Evolutionary conservation across 1,140 invertebrate genomes (phyloP).

Genomic region (Bombus pyrosoma): DNA sequence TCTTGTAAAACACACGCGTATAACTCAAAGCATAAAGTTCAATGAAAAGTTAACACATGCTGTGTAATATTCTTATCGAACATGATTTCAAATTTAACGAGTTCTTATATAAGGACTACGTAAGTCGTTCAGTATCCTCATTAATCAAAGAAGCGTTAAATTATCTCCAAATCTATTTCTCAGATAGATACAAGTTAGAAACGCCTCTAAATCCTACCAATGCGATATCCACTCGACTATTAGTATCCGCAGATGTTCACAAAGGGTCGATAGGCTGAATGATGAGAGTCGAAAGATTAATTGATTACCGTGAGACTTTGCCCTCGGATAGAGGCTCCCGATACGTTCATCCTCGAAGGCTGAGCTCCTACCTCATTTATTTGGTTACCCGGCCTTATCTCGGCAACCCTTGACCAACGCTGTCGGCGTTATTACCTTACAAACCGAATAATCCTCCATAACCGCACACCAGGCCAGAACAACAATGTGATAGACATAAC

Average conservation of each 20-base stretch:
- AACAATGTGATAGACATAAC: constrained; percentile 76
- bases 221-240: neutral
- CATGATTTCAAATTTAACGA: neutral
- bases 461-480: constrained; percentile 48
- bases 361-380: constrained; percentile 54
- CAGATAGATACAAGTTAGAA: neutral
- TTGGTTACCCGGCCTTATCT: constrained; percentile 71
- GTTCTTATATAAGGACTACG: too few relatives aligned
- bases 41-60: too few relatives aligned
- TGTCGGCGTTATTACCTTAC: constrained; percentile 59
- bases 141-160: neutral
- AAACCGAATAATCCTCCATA: constrained; percentile 57
- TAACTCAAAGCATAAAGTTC: neutral
- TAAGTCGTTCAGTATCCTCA: neutral
- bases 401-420: constrained; percentile 28
- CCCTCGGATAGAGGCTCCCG: constrained; percentile 22
- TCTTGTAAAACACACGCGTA: neutral
- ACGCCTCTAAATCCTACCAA: neutral
- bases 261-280: constrained; percentile 21
- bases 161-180: neutral
- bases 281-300: constrained; percentile 52
- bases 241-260: neutral
- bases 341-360: constrained; percentile 28
- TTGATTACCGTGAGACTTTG: constrained; percentile 40
- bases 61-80: neutral